phyloP scores from a whole-genome alignment of 2,113 vertebrate genomes.

The Ceyx cyanopectus region DNA sequence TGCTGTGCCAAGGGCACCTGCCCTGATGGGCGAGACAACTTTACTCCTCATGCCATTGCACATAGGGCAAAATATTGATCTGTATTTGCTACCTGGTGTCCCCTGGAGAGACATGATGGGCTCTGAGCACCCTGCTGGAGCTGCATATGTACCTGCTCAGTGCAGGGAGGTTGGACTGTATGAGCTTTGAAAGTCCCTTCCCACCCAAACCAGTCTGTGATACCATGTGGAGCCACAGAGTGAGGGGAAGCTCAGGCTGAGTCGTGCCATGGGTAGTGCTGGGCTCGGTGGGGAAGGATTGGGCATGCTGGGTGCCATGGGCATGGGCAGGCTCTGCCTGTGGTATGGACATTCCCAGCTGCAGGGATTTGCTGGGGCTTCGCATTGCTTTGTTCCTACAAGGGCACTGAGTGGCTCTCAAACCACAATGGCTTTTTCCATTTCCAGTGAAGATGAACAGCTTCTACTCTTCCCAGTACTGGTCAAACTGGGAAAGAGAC shows the following conservation, averaged over 20 bases:
- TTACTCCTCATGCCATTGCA: no score
- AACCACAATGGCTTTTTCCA: fast-evolving
- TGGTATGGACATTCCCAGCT: fast-evolving
- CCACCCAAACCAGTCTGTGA: background rate
- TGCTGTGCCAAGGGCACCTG: fast-evolving
- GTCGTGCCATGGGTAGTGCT: fast-evolving
- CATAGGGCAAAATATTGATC: background rate
- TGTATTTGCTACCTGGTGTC: fast-evolving
- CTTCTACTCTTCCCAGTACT: background rate
- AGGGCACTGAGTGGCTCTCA: background rate
- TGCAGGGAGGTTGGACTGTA: background rate
- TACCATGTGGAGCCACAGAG: background rate
- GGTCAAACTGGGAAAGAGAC: background rate
- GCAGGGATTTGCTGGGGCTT: background rate
- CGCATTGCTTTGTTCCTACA: background rate
- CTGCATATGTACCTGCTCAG: background rate
- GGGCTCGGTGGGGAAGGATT: fast-evolving
- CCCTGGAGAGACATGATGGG: background rate
- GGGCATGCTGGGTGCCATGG: fast-evolving
- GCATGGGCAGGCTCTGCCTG: background rate
- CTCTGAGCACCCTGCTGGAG: background rate
- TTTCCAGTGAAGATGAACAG: background rate
- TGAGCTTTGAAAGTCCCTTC: background rate
- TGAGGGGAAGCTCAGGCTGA: background rate
- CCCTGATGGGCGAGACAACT: fast-evolving